Base-by-base conservation (phyloP, 1,140 invertebrate genomes). In the Drosophila micromelanica region DNA sequence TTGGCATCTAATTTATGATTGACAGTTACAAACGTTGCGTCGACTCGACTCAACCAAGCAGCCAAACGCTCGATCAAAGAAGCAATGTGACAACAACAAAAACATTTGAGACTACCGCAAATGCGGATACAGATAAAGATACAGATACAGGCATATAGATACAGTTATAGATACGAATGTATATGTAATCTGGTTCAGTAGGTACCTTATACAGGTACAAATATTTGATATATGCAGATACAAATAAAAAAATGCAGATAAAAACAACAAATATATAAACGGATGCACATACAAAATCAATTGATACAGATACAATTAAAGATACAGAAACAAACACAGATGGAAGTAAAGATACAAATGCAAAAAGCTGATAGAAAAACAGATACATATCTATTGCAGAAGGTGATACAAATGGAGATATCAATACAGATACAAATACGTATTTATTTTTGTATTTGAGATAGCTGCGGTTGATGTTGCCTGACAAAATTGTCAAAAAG, bases 1-100 rank as follows among this genome's bases (percentile, higher is more conserved):
- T 87, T 86, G 82, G 68, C 82, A 81, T 76, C 82, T 70, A 87
- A 86, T 86, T 86, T 86, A 86, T 86, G 82, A 86, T 86, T 86
- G 82, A 86, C 82, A 86, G 82, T 78, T 86, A 76, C 82, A 87
- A 86, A 87, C 75, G 69, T 84, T 82, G 62, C 32, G 67, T 20
- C 57, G 49, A 70, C 11, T 49, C 37, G 32, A 40, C n/a, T 7
- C 59, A 38, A 13, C n/a, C 42, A 45, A 30, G 20, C 63, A 40
- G 35, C 15, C 61, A 46, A 65, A 12, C 55, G 65, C 43, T 64
- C 52, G 54, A 35, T 59, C 69, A 72, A 56, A 51, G 68, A 60
- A 38, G 43, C 55, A 37, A 57, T 5, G 32, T 35, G 23, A 37
- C 51, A 46, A 27, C 40, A 48, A 51, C 61, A 63, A 43, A 46